Conservation (phyloP, 1,140 invertebrate genomes). For the Acromyrmex charruanus region DNA sequence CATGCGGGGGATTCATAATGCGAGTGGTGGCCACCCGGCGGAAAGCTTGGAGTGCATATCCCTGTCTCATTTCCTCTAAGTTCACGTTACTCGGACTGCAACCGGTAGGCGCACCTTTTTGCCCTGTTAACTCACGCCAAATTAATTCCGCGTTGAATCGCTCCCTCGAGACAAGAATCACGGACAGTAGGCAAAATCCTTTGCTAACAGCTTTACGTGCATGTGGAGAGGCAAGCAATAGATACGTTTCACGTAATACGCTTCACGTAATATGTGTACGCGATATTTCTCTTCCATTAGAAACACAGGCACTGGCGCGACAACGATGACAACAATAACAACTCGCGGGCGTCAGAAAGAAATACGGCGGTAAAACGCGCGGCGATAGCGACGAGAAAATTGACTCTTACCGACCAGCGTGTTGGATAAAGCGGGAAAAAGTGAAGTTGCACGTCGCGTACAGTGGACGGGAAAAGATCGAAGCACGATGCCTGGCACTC, state of each 20-base stretch:
- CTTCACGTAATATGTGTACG: neutral
- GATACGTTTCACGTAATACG: neutral
- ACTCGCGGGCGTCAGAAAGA: slow-evolving; percentile 30
- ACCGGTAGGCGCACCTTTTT: slow-evolving; percentile 48
- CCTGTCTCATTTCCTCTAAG: slow-evolving; percentile 57
- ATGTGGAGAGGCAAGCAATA: neutral
- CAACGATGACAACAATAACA: slow-evolving; percentile 48
- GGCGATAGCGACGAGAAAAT: slow-evolving; percentile 32
- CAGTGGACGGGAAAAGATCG: slow-evolving; percentile 32
- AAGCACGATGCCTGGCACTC: slow-evolving; percentile 13
- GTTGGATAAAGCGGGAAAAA: neutral
- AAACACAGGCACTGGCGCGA: slow-evolving; percentile 22
- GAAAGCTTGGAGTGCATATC: slow-evolving; percentile 66
- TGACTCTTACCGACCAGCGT: slow-evolving; percentile 14
- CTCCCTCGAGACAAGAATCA: slow-evolving; percentile 38
- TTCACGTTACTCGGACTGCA: slow-evolving; percentile 28
- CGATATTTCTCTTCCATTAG: slow-evolving; percentile 37
- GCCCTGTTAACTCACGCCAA: slow-evolving; percentile 54
- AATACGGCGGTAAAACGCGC: slow-evolving; percentile 51
- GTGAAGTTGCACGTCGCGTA: slow-evolving; percentile 24
- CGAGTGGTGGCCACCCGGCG: slow-evolving; percentile 22
- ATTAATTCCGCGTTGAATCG: slow-evolving; percentile 67
- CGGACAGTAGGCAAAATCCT: slow-evolving; percentile 31
- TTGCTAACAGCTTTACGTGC: neutral
- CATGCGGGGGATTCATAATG: slow-evolving; percentile 69